phyloP scores from a whole-genome alignment of 1,140 invertebrate species.

The Pomacea maculata region DNA sequence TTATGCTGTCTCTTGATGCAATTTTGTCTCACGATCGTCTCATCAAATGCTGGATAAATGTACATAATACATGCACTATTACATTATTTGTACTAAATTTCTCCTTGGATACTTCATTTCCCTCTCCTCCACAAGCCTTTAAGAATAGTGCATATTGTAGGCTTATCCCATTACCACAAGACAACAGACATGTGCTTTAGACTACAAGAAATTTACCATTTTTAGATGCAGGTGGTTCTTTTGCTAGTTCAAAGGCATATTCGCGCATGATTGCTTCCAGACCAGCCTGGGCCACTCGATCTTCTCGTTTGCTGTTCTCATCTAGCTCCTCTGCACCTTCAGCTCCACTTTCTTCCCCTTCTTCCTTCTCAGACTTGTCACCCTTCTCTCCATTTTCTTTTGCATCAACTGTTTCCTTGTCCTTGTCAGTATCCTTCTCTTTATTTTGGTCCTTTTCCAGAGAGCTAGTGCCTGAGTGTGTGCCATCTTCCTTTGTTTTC shows the following conservation, averaged over 20 bases:
- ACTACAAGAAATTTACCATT: not conserved
- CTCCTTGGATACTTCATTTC: too few species aligned
- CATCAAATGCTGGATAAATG: too few species aligned
- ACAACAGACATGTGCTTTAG: too few species aligned
- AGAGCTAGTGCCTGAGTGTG: constrained; percentile 31
- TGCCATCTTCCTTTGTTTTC: constrained; percentile 38
- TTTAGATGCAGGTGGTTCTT: constrained; percentile 66
- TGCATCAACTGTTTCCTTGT: constrained; percentile 40
- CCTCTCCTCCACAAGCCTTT: too few species aligned
- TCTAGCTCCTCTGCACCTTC: constrained; percentile 52
- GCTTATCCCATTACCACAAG: too few species aligned
- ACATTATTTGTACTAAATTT: too few species aligned
- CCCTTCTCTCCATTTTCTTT: constrained; percentile 48
- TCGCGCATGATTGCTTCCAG: constrained; percentile 83
- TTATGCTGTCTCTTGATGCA: too few species aligned
- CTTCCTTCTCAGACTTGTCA: constrained; percentile 46
- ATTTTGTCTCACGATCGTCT: too few species aligned
- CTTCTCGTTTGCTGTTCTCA: constrained; percentile 57
- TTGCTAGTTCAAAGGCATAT: constrained; percentile 76
- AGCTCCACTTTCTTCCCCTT: constrained; percentile 40
- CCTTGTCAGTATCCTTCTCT: constrained; percentile 39
- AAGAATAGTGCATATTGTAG: too few species aligned
- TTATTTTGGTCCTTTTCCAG: constrained; percentile 39
- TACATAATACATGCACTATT: too few species aligned
- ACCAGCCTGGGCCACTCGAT: constrained; percentile 73